Evolutionary conservation across 2,113 vertebrate species (phyloP), one percentile per base, ranked within the genome.

Genomic region (Pao palembangensis): DNA sequence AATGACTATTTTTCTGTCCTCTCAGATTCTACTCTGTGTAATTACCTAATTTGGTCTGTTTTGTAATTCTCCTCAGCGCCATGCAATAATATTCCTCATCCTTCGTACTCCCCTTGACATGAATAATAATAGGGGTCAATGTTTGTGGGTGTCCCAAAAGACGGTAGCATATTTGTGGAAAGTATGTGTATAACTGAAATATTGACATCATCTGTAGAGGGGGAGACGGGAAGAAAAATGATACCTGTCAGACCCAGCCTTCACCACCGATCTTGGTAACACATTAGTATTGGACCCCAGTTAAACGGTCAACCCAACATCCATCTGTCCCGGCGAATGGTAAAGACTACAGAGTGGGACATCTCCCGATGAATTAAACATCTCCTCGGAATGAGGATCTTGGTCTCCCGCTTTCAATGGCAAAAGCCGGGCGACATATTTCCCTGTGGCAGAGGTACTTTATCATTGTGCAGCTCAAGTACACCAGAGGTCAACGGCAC

Each of bases 321-420:
- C 71, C 78, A 76, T 79, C 78, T 70, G 71, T 82, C 71, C 67
- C 41, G 62, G 78, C 69, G 68, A 77, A 85, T 77, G 51, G 63
- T 86, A 89, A 87, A 86, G 76, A 80, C 76, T 59, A 46, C 52
- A 47, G 74, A 72, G 71, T 62, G 70, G 65, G 62, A 76, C 58
- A 64, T 42, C 55, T 66, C 42, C 71, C 75, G 58, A 67, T 88
- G 87, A 88, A 88, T 88, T 84, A 88, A 88, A 87, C 84, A 85
- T 87, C 71, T 80, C 51, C 75, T 52, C 53, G 71, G 68, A 74
- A 69, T 64, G 62, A 81, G 77, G 73, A 76, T 78, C 70, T 74
- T 63, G 79, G 68, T 79, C 80, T 77, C 63, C 43, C 61, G 42
- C 44, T 71, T 63, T 53, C 64, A 68, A 67, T 56, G 57, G 69